Conservation (phyloP, 2,888 invertebrate species). For the Coremacera marginata region DNA sequence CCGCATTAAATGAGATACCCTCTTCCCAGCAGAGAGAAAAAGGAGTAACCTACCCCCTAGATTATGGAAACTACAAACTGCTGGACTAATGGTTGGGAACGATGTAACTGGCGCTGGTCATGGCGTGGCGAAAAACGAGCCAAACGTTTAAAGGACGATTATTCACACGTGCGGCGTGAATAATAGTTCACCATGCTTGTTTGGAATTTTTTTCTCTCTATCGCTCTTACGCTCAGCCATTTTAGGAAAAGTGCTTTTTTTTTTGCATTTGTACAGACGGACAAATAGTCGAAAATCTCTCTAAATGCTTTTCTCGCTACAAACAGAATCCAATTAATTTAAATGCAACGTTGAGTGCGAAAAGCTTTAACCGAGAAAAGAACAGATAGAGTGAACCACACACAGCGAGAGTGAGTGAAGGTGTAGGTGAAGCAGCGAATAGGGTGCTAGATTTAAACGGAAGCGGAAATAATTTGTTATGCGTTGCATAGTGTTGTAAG, state of each 20-base stretch:
- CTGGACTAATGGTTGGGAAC: not conserved
- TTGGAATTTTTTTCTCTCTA: not conserved
- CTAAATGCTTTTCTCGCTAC: constrained; percentile 19
- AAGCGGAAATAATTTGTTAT: constrained; percentile 38
- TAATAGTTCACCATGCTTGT: constrained; percentile 44
- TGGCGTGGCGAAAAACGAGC: not conserved
- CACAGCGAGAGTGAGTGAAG: not conserved
- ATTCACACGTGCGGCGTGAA: constrained; percentile 63
- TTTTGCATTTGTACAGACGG: not conserved
- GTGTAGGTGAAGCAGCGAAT: not conserved
- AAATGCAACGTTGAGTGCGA: no score
- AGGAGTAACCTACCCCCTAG: not conserved
- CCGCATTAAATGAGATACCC: constrained; percentile 6
- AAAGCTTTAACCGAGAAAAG: no score
- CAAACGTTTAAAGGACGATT: constrained; percentile 50
- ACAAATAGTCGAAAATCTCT: constrained; percentile 10
- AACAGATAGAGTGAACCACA: not conserved
- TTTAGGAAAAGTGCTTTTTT: not conserved
- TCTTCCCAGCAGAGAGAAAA: not conserved
- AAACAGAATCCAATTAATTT: constrained; percentile 27
- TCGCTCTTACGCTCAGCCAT: not conserved
- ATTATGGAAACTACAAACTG: not conserved
- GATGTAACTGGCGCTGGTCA: not conserved
- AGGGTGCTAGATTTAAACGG: not conserved
- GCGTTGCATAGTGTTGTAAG: constrained; percentile 1